Percentiles rank a stretch among this genome's conserved stretches.
Conservation (phyloP, 2,888 invertebrate species). For the Ypsolopha scabrella region DNA sequence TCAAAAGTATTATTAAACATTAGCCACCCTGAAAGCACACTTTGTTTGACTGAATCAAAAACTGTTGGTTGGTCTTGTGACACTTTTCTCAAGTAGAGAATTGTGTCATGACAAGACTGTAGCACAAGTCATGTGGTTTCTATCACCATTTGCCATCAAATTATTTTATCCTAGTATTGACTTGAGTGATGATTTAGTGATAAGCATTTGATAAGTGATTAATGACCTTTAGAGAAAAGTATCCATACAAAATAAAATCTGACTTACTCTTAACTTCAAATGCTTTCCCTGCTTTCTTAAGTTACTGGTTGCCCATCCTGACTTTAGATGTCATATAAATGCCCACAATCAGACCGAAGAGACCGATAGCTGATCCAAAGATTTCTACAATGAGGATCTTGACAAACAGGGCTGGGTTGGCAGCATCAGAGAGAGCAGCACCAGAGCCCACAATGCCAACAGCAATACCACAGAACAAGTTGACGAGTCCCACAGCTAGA, state of each 20-base stretch:
- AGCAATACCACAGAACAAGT: conserved; percentile 93
- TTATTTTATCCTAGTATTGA: too few relatives aligned
- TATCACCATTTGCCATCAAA: too few relatives aligned
- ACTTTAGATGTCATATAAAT: conserved; percentile 92
- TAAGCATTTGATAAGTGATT: too few relatives aligned
- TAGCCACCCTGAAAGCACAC: too few relatives aligned
- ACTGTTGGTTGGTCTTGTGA: too few relatives aligned
- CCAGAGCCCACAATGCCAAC: conserved; percentile 99
- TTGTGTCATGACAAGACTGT: too few relatives aligned
- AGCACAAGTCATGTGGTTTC: too few relatives aligned
- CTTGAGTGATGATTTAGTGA: too few relatives aligned
- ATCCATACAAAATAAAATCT: neutral
- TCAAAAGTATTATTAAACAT: too few relatives aligned
- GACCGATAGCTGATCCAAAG: conserved; percentile 98
- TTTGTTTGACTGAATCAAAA: too few relatives aligned
- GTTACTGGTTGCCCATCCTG: conserved; percentile 79
- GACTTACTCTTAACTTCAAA: conserved; percentile 12
- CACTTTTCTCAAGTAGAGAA: too few relatives aligned
- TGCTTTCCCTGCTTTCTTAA: conserved; percentile 30
- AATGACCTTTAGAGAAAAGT: too few relatives aligned
- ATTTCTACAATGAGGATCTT: conserved; percentile 99
- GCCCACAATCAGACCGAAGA: conserved; percentile 98
- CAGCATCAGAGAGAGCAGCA: conserved; percentile 97
- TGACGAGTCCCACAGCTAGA: conserved; percentile 93
- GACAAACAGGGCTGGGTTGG: conserved; percentile 95